Percentiles rank a stretch among this genome's conserved stretches.
Conservation (phyloP, 2,888 invertebrate genomes). For the Netelia virgata region DNA sequence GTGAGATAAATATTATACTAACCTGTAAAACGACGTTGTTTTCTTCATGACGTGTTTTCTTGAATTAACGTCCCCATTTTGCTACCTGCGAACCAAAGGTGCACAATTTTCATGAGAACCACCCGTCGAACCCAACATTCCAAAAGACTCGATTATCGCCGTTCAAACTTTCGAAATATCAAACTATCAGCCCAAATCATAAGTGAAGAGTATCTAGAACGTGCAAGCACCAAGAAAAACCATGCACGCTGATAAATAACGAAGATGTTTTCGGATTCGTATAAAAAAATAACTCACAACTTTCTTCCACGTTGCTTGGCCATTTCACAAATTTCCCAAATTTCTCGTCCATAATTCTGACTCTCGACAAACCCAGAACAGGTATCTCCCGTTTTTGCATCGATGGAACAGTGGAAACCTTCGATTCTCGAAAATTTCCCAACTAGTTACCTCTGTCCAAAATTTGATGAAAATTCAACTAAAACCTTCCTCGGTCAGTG, state of each 20-base stretch:
- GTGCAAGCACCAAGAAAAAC: not conserved
- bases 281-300: not conserved
- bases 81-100: not conserved
- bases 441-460: not conserved
- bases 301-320: constrained; percentile 3
- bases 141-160: not conserved
- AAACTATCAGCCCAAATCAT: constrained; percentile 25
- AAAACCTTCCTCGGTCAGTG: not conserved
- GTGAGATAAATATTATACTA: constrained; percentile 16
- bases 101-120: constrained; percentile 5
- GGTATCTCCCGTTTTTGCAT: not conserved
- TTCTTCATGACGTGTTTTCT: not conserved
- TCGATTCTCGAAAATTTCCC: not conserved
- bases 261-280: constrained; percentile 53
- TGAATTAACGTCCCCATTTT: not conserved
- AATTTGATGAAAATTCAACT: not conserved
- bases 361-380: not conserved
- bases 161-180: not conserved
- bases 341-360: not conserved
- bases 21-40: constrained; percentile 1
- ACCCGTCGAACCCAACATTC: constrained; percentile 7
- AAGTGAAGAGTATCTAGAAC: not conserved
- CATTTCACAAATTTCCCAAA: not conserved
- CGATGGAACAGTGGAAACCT: not conserved
- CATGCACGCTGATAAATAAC: not conserved